These are phyloP conservation scores for Aleiodes sp. DNA, from an alignment of 1,140 invertebrate genomes.

Conservation along the genomic window DNA sequence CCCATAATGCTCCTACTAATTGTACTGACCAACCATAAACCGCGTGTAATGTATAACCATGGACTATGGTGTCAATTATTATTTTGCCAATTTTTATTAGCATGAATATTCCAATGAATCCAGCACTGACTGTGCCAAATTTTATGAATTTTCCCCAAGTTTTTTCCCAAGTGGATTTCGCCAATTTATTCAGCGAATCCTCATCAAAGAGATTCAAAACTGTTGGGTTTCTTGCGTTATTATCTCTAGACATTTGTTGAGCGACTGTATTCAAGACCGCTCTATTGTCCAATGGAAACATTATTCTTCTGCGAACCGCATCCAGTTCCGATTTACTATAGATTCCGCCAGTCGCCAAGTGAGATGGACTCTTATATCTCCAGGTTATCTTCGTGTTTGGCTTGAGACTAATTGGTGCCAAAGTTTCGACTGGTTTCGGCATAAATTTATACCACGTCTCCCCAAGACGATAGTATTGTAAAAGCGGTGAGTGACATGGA, in stretches of 20 bases:
- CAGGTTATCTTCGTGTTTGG: too few relatives aligned
- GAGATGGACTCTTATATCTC: too few relatives aligned
- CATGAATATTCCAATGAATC: constrained; percentile 27
- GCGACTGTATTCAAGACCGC: background rate
- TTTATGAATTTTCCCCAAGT: constrained; percentile 13
- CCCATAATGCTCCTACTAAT: constrained; percentile 12
- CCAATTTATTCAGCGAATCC: constrained; percentile 26
- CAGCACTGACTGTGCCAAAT: constrained; percentile 33
- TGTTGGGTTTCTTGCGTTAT: background rate
- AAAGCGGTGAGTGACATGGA: too few relatives aligned
- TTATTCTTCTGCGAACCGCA: background rate
- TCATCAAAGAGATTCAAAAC: background rate
- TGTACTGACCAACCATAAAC: constrained; percentile 32
- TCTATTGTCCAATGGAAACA: background rate
- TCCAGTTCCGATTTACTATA: too few relatives aligned
- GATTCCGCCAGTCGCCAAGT: too few relatives aligned
- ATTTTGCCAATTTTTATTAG: constrained; percentile 15
- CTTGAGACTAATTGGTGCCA: too few relatives aligned
- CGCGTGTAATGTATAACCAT: constrained; percentile 33
- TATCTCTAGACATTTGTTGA: background rate
- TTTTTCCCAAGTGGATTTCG: constrained; percentile 28
- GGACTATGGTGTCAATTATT: constrained; percentile 23
- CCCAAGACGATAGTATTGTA: too few relatives aligned
- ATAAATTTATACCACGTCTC: too few relatives aligned
- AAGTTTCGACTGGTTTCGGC: too few relatives aligned